These are phyloP conservation scores for Drosophila malerkotliana DNA, from an alignment of 1,140 invertebrate species.

Conservation along the genomic window DNA sequence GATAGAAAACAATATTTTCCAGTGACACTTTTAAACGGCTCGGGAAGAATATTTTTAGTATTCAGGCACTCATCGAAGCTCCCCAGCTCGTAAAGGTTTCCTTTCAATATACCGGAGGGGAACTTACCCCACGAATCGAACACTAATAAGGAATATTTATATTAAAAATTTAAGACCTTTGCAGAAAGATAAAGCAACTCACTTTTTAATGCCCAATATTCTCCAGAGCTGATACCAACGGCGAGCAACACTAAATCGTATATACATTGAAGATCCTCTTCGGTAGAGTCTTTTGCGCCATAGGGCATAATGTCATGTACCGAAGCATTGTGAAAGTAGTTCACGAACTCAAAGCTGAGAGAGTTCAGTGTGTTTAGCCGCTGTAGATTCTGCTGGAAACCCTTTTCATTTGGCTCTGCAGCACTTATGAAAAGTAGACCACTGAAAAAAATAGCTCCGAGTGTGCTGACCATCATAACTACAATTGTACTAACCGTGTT, in stretches of 20 bases:
- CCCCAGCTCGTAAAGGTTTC: slow-evolving; percentile 49
- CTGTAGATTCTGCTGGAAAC: not conserved
- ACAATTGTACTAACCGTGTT: not conserved
- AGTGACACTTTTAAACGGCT: not conserved
- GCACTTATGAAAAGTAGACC: not conserved
- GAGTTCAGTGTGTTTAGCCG: not conserved
- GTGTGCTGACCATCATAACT: not conserved
- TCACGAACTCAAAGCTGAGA: slow-evolving; percentile 15
- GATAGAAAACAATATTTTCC: slow-evolving; percentile 49
- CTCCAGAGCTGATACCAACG: not conserved
- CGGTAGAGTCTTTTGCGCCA: not conserved
- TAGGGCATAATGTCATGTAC: slow-evolving; percentile 4
- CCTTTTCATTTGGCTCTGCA: not conserved
- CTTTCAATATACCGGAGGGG: slow-evolving; percentile 14
- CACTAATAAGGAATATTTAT: slow-evolving; percentile 24
- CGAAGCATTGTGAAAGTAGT: slow-evolving; percentile 21
- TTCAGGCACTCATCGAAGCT: slow-evolving; percentile 61
- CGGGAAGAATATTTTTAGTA: not conserved
- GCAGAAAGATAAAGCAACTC: not conserved
- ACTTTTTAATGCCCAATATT: slow-evolving; percentile 16
- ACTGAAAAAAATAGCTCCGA: not conserved
- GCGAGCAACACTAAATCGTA: not conserved
- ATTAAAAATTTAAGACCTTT: not conserved
- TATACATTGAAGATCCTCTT: not conserved
- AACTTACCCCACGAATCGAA: slow-evolving; percentile 53